Conservation (phyloP, 2,888 invertebrate species). For the Abscondita cerata region DNA sequence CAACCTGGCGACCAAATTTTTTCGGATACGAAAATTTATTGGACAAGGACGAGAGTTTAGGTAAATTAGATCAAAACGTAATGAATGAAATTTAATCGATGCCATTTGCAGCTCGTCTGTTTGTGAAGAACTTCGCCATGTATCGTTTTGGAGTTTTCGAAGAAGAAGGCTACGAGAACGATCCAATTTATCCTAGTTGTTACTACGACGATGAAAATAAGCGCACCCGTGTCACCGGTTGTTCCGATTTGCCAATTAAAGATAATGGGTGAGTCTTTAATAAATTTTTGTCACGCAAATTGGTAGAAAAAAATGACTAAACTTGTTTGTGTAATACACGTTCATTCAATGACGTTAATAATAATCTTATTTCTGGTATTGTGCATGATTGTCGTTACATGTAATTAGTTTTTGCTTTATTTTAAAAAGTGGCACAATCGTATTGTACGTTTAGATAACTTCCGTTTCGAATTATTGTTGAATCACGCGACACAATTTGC, state of each 20-base stretch:
- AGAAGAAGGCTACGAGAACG: constrained; percentile 66
- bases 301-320: neutral
- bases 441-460: too few species aligned
- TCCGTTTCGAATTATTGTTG: too few species aligned
- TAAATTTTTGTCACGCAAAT: neutral
- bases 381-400: too few species aligned
- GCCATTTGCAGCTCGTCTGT: constrained; percentile 52
- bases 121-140: constrained; percentile 70
- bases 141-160: constrained; percentile 74
- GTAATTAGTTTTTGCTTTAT: too few species aligned
- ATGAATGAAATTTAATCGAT: neutral
- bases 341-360: too few species aligned
- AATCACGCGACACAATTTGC: too few species aligned
- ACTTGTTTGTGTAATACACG: neutral
- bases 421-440: too few species aligned
- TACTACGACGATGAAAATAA: constrained; percentile 58
- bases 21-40: constrained; percentile 58
- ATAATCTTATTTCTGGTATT: too few species aligned
- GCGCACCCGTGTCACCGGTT: constrained; percentile 60
- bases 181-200: constrained; percentile 66
- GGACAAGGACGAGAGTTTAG: constrained; percentile 51
- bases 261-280: constrained; percentile 59
- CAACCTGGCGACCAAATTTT: constrained; percentile 66
- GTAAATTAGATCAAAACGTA: too few species aligned
- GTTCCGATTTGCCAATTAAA: constrained; percentile 61